Conservation (phyloP, 2,113 vertebrate genomes). For the Gallinago jamesoni region DNA sequence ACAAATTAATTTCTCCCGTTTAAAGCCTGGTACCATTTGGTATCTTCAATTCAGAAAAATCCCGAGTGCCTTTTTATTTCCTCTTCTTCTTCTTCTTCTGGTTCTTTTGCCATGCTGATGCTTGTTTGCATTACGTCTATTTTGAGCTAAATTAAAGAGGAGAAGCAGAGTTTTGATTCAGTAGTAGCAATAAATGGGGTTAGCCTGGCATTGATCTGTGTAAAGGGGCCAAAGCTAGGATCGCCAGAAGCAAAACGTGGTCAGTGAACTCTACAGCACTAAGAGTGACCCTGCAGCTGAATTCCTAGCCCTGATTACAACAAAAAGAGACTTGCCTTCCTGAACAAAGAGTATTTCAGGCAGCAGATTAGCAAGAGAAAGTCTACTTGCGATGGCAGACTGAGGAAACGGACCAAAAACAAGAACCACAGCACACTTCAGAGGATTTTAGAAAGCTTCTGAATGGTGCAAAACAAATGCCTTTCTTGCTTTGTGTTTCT, state of each 20-base stretch:
- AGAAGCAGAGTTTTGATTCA: constrained; percentile 54
- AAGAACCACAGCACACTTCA: not conserved
- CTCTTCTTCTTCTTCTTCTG: not conserved
- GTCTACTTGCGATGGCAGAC: constrained; percentile 13
- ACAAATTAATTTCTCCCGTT: not conserved
- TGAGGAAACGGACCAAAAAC: not conserved
- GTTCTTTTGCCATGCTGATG: not conserved
- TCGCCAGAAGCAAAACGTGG: constrained; percentile 35
- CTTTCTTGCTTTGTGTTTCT: not conserved
- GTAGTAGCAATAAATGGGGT: constrained; percentile 61
- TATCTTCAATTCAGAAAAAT: not conserved
- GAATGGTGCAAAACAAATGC: not conserved
- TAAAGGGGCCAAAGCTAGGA: constrained; percentile 32
- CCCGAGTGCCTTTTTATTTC: not conserved
- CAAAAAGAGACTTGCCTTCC: constrained; percentile 42
- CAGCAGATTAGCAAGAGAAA: constrained; percentile 22
- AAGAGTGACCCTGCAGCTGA: constrained; percentile 48
- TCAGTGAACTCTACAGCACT: constrained; percentile 64
- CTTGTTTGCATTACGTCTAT: constrained; percentile 11
- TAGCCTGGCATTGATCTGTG: constrained; percentile 59
- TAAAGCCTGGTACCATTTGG: not conserved
- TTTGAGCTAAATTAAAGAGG: constrained; percentile 51
- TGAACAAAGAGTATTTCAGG: constrained; percentile 52
- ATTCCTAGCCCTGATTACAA: constrained; percentile 35
- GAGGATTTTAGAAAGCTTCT: not conserved